Evolutionary conservation across 2,888 invertebrate genomes (phyloP), one percentile per base, ranked within the genome.

Genomic region (Stenodera caucasica): DNA sequence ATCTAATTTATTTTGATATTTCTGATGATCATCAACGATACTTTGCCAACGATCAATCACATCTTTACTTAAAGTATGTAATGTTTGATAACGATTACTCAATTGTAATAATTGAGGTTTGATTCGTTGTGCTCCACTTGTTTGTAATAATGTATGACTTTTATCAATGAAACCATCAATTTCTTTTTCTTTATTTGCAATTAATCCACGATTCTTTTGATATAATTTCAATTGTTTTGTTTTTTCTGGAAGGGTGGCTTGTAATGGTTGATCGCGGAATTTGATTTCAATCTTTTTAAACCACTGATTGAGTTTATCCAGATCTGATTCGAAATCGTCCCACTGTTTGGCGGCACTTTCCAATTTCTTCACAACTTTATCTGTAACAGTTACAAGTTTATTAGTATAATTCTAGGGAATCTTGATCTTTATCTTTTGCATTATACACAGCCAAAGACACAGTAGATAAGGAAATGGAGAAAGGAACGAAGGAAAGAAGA

Each of bases 151-250:
- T 11, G 88, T 87, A 76, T 96, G 94, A n/a, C 94, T 92, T 72
- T 88, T 89, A 78, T 97, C 96, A 21, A 94, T 88, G 75, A 96
- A 96, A 11, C 87, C 85, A 78, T 96, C 96, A 45, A 97, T 88
- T 75, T 90, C 90, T 70, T 89, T 88, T 79, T 97, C 96, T 72
- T 92, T 91, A 11, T 86, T 86, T 53, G 89, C 82, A 53, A 97
- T 90, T 53, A 87, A 84, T 64, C 92, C 90, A 18, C 92, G 86
- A 70, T 90, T 85, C 53, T 89, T 87, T 70, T 89, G 88, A 70
- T 90, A 90, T 55, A 84, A 83, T 65, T 88, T 85, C 11, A 94
- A 81, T 70, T 92, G 90, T 26, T 84, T 82, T 72, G 89, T 87
- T 79, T 97, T 98, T 70, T 95, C 94, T 53, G 88, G 83, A 18